Conservation (phyloP, 2,797 vertebrate genomes). For the Rhinichthys osculus region DNA sequence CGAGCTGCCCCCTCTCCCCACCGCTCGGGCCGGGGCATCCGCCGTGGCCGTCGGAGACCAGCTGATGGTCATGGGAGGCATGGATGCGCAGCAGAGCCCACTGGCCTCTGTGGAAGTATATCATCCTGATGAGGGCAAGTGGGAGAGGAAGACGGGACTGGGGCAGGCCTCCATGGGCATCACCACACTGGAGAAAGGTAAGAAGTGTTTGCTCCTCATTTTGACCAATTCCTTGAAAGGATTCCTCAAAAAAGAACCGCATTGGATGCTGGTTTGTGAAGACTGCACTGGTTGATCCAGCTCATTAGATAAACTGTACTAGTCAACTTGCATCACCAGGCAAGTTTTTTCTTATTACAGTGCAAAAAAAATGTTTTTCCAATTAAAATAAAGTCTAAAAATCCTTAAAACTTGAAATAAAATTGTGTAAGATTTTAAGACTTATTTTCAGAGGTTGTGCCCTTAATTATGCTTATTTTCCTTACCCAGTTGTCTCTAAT, state of each 20-base stretch:
- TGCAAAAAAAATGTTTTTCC: neutral
- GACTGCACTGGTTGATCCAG: neutral
- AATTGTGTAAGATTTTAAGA: neutral
- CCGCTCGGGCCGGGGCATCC: conserved; percentile 87
- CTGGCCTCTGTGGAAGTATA: conserved; percentile 92
- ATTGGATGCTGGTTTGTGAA: neutral
- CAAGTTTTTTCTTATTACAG: neutral
- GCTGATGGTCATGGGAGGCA: conserved; percentile 91
- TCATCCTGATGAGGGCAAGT: conserved; percentile 91
- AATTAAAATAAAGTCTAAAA: neutral
- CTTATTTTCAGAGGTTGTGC: neutral
- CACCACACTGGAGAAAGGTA: conserved; percentile 92
- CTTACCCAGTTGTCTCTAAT: neutral
- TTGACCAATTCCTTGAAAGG: neutral
- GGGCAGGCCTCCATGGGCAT: conserved; percentile 96
- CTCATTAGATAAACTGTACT: neutral
- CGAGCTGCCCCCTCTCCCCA: conserved; percentile 84
- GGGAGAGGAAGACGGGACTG: conserved; percentile 89
- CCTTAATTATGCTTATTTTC: conserved; percentile 17
- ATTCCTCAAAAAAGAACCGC: neutral
- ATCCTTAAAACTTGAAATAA: neutral
- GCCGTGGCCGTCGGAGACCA: conserved; percentile 85
- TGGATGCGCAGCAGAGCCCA: conserved; percentile 91
- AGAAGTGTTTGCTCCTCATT: conserved; percentile 54
- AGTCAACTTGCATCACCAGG: neutral